Conservation (phyloP, 2,888 invertebrate genomes). For the Chironomus riparius region DNA sequence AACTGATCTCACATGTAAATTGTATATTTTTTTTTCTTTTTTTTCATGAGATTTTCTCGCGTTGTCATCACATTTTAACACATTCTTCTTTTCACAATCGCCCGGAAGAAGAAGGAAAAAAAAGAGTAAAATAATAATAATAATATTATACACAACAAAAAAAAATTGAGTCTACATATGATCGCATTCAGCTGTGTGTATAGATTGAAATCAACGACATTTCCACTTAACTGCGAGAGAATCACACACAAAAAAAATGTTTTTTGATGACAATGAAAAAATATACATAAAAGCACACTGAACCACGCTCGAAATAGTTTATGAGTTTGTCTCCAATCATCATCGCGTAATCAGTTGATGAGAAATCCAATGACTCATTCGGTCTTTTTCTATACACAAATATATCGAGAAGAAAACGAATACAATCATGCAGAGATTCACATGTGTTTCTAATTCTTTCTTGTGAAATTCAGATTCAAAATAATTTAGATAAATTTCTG, state of each 20-base stretch:
- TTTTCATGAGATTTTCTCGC: neutral
- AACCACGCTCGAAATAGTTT: neutral
- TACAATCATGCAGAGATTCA: too few relatives aligned
- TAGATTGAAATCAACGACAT: neutral
- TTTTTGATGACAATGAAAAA: slow-evolving; percentile 17
- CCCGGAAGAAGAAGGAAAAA: neutral
- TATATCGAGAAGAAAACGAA: too few relatives aligned
- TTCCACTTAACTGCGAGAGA: neutral
- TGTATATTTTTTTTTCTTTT: neutral
- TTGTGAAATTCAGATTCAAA: too few relatives aligned
- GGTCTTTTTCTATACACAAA: neutral
- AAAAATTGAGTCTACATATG: neutral
- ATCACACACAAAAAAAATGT: neutral
- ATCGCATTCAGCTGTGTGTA: neutral
- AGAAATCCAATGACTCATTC: slow-evolving; percentile 19
- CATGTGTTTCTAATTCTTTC: too few relatives aligned
- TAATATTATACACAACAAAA: neutral
- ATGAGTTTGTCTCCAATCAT: neutral
- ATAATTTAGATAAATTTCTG: too few relatives aligned
- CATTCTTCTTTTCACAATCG: neutral
- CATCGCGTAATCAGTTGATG: slow-evolving; percentile 1
- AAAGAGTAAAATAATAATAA: neutral
- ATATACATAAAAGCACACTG: neutral
- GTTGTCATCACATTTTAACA: slow-evolving; percentile 6
- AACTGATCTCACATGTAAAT: neutral